Percentiles rank a stretch among this genome's conserved stretches.
Conservation (phyloP, 2,797 vertebrate species). For the Sarcoramphus papa region DNA sequence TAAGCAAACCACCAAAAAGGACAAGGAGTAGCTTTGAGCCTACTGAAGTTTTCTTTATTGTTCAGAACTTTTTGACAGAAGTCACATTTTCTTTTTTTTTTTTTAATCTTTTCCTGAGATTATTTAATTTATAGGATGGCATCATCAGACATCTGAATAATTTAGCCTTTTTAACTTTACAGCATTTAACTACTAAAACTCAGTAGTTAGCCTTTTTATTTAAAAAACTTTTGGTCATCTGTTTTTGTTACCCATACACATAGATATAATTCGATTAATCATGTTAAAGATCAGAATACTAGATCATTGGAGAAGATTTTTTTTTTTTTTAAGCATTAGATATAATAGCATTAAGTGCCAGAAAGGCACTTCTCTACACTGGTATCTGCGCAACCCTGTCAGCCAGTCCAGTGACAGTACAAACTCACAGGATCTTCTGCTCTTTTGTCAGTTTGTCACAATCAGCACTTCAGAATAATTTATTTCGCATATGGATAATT, state of each 20-base stretch:
- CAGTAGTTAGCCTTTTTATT: not conserved
- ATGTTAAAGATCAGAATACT: not conserved
- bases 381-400: not conserved
- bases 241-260: not conserved
- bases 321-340: not conserved
- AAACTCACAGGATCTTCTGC: not conserved
- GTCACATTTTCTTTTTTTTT: not conserved
- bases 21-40: not conserved
- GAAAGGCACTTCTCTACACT: not conserved
- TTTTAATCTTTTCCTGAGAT: not conserved
- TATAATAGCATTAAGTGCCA: not conserved
- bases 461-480: not conserved
- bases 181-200: not conserved
- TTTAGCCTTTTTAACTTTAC: not conserved
- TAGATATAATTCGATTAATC: not conserved
- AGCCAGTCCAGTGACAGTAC: not conserved
- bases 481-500: not conserved
- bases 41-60: not conserved
- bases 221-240: not conserved
- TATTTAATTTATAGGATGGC: not conserved
- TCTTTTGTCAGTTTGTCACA: not conserved
- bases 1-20: not conserved
- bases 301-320: not conserved
- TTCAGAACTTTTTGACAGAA: not conserved
- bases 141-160: not conserved